phyloP scores from a whole-genome alignment of 1,140 invertebrate species.

The Drosophila virilis region DNA sequence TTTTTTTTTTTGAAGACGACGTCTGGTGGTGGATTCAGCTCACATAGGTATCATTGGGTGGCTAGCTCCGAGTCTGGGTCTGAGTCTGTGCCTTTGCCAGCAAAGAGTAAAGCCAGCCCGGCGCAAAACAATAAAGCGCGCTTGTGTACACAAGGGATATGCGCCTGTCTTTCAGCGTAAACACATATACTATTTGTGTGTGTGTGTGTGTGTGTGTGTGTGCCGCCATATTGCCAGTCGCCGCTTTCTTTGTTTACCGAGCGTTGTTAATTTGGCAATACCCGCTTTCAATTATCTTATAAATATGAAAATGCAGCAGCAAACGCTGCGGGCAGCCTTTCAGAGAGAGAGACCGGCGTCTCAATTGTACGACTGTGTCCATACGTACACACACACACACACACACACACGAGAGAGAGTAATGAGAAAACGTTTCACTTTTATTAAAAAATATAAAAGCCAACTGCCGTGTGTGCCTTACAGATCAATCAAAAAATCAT shows the following conservation, averaged over 20 bases:
- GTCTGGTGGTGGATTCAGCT: constrained; percentile 40
- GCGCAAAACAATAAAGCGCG: constrained; percentile 82
- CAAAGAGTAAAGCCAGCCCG: constrained; percentile 70
- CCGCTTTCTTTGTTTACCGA: constrained; percentile 73
- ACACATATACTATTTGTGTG: constrained; percentile 26
- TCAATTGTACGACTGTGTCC: constrained; percentile 1
- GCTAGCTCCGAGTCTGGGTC: constrained; percentile 18
- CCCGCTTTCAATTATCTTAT: constrained; percentile 84
- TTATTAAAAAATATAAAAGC: constrained; percentile 77
- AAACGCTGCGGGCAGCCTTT: constrained; percentile 62
- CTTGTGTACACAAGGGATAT: constrained; percentile 84
- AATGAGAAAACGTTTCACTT: constrained; percentile 80
- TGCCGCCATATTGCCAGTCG: constrained; percentile 75
- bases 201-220: constrained; percentile 38
- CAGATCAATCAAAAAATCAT: constrained; percentile 84
- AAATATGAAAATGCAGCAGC: constrained; percentile 84
- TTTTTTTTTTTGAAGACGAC: constrained; percentile 49
- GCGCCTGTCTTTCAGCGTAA: constrained; percentile 64
- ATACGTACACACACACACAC: constrained; percentile 26
- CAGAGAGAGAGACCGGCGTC: constrained; percentile 11
- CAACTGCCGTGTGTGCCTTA: constrained; percentile 79
- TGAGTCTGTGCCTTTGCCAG: constrained; percentile 1
- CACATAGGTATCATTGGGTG: constrained; percentile 37
- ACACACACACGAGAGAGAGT: constrained; percentile 35
- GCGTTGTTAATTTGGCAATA: constrained; percentile 84